phyloP scores from a whole-genome alignment of 1,140 invertebrate species.

The Aricia agestis region DNA sequence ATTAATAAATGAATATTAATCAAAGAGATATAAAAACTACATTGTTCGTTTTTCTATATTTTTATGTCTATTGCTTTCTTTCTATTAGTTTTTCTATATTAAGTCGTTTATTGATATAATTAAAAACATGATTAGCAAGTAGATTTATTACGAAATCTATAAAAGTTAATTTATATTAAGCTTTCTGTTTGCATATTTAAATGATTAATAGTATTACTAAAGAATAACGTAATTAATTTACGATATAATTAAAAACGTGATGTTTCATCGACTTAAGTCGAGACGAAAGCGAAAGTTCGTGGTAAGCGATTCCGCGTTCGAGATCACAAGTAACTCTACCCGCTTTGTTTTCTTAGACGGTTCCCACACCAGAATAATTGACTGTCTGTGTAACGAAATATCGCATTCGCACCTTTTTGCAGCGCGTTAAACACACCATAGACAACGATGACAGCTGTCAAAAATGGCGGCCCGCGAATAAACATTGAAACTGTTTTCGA shows the following conservation, averaged over 20 bases:
- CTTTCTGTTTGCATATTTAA: background rate
- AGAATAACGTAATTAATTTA: conserved; percentile 4
- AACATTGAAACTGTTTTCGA: background rate
- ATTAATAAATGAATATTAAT: no score
- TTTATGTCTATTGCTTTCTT: no score
- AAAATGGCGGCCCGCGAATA: background rate
- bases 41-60: no score
- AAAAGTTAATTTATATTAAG: background rate
- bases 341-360: conserved; percentile 70
- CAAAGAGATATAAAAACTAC: no score
- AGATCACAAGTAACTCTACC: conserved; percentile 65
- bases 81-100: no score
- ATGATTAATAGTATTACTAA: conserved; percentile 1
- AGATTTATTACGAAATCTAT: no score
- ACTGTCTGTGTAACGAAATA: conserved; percentile 64
- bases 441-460: conserved; percentile 20
- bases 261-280: conserved; percentile 16
- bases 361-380: conserved; percentile 72
- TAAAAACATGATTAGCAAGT: no score
- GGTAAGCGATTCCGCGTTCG: conserved; percentile 48
- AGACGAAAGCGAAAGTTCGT: conserved; percentile 39
- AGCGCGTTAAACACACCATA: conserved; percentile 40
- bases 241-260: background rate
- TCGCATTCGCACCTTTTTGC: conserved; percentile 63
- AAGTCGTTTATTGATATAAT: no score